These are phyloP conservation scores for Botia almorhae DNA, from an alignment of 2,797 vertebrate species.

Conservation along the genomic window DNA sequence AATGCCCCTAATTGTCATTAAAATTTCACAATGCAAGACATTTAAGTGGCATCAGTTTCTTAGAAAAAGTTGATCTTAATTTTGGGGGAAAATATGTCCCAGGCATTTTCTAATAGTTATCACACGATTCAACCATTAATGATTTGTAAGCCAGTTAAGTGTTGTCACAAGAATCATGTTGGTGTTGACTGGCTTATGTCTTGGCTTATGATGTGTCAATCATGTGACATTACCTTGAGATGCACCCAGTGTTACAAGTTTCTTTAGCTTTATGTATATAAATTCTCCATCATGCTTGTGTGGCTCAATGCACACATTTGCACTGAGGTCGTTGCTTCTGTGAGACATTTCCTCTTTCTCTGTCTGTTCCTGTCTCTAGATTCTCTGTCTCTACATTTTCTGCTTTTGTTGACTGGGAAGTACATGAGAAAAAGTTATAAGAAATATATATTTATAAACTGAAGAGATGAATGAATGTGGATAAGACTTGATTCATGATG, in stretches of 20 bases:
- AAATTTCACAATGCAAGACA: not conserved
- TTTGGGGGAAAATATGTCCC: not conserved
- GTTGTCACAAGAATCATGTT: constrained; percentile 25
- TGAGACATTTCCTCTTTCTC: constrained; percentile 34
- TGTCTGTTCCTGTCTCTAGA: not conserved
- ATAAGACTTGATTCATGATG: constrained; percentile 65
- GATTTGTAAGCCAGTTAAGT: constrained; percentile 36
- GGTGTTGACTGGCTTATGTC: constrained; percentile 30
- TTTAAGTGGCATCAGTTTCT: not conserved
- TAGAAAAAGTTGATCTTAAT: not conserved
- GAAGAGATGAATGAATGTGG: constrained; percentile 51
- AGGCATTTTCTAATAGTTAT: not conserved
- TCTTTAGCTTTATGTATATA: constrained; percentile 45
- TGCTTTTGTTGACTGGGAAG: constrained; percentile 47
- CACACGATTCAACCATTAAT: not conserved
- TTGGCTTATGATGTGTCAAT: constrained; percentile 27
- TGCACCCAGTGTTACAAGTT: constrained; percentile 40
- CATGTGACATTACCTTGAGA: constrained; percentile 57
- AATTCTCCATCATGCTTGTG: constrained; percentile 42
- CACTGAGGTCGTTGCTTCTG: constrained; percentile 56
- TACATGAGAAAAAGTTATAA: constrained; percentile 51
- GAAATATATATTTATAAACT: constrained; percentile 47
- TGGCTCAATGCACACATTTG: constrained; percentile 56
- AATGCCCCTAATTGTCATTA: not conserved
- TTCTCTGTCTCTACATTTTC: constrained; percentile 21